A percentile compares a stretch with the other conserved stretches of the same genome.
phyloP scores from a whole-genome alignment of 1,140 invertebrate genomes.

The Papilio xuthus region DNA sequence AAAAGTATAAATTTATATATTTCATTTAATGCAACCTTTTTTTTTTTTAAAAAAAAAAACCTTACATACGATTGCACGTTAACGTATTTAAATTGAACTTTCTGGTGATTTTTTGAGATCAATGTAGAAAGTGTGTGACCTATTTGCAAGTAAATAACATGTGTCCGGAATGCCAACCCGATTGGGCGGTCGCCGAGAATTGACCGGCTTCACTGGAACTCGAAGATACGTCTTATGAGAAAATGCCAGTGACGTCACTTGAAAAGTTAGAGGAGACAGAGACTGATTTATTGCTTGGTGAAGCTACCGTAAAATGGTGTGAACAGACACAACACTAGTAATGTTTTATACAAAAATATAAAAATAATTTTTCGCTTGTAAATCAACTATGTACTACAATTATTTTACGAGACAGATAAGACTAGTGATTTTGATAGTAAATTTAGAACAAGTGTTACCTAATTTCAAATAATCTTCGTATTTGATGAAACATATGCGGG shows the following conservation, averaged over 20 bases:
- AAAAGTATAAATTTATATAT: too few species aligned
- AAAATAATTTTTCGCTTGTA: too few species aligned
- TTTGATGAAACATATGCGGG: neutral
- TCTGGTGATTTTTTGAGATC: neutral
- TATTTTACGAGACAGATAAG: too few species aligned
- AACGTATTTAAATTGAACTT: neutral
- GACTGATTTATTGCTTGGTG: neutral
- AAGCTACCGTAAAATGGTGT: neutral
- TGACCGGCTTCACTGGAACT: constrained; percentile 10
- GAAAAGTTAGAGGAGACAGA: neutral
- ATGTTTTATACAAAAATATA: too few species aligned
- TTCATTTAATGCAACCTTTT: too few species aligned
- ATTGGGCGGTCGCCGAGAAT: neutral
- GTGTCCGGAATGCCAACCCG: constrained; percentile 15
- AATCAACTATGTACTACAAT: too few species aligned
- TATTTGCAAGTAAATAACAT: constrained; percentile 10
- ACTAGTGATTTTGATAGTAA: neutral
- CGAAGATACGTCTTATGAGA: neutral
- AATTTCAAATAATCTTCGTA: neutral
- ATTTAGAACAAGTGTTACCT: neutral
- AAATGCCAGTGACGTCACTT: constrained; percentile 11
- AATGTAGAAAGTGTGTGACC: neutral
- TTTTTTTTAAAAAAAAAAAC: too few species aligned
- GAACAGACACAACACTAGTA: too few species aligned
- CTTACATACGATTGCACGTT: too few species aligned